Evolutionary conservation across 37 sponge, comb jelly and placozoan species (phyloP).

Genomic region (Cladorhizidae sp.): DNA sequence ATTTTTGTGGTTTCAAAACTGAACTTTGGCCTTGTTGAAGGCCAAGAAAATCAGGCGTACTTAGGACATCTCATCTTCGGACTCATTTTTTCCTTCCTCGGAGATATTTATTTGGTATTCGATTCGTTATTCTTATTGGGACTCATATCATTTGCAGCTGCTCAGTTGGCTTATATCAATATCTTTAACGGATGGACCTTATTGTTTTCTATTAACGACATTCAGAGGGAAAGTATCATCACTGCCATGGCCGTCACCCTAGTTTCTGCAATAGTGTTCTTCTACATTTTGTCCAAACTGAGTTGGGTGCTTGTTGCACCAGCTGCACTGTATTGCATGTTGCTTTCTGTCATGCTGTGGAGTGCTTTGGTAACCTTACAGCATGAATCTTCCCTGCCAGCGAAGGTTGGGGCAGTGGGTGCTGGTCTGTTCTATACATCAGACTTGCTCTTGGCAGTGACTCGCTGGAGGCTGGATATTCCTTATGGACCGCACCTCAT

Average conservation of each 20-base stretch:
- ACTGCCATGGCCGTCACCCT: background rate
- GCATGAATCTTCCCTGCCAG: background rate
- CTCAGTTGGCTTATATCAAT: slow-evolving; percentile 37
- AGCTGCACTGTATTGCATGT: slow-evolving; percentile 33
- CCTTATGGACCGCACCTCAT: slow-evolving; percentile 31
- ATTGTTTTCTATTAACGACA: background rate
- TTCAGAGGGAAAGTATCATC: slow-evolving; percentile 6
- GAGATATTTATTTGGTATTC: slow-evolving; percentile 55
- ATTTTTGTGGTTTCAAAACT: background rate
- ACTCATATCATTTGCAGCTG: slow-evolving; percentile 44
- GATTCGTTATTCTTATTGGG: slow-evolving; percentile 44
- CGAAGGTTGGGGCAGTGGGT: slow-evolving; percentile 39
- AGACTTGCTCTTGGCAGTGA: slow-evolving; percentile 49
- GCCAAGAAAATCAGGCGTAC: background rate
- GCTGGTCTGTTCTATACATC: slow-evolving; percentile 68
- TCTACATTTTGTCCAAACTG: slow-evolving; percentile 20
- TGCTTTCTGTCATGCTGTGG: slow-evolving; percentile 64
- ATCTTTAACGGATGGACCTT: slow-evolving; percentile 44
- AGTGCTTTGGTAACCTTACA: slow-evolving; percentile 26
- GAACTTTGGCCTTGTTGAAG: background rate
- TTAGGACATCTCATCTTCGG: slow-evolving; percentile 22
- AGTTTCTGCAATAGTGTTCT: slow-evolving; percentile 27
- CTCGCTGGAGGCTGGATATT: slow-evolving; percentile 37
- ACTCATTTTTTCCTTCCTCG: slow-evolving; percentile 51
- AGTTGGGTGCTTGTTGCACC: slow-evolving; percentile 4